Base-by-base conservation (phyloP, 2,888 invertebrate genomes). In the Lymantria dispar region DNA sequence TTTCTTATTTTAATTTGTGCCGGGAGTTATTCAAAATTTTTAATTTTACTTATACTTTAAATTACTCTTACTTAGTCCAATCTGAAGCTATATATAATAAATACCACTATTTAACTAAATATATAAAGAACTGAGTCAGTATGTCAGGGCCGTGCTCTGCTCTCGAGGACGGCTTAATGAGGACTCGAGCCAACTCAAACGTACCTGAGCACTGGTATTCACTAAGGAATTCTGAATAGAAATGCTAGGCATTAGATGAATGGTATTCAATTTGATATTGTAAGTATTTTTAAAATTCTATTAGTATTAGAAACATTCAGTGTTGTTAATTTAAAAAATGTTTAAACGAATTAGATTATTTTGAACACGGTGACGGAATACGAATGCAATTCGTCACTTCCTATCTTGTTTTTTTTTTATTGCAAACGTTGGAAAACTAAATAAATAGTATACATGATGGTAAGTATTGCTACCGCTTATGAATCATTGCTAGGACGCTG, bases 141-240 rank as follows among this genome's bases (percentile, higher is more conserved):
- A 53, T 83, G 83, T 85, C 85, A 85, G 71, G 84, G 85, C 72
- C 78, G 66, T 47, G 49, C 60, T 64, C 54, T 30, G 38, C 45
- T 52, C 70, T 65, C 74, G 62, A 80, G 77, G 59, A 55, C 59
- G 69, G 68, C 62, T 72, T 80, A 82, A 83, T 78, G 80, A 83
- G 79, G 69, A 64, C 64, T 61, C 30, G 50, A 50, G 54, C 45
- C 13, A 71, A 70, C 62, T 56, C 60, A 50, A 64, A 62, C 55
- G 62, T 50, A 54, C 58, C 45, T 58, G 48, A 62, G 48, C 39
- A 49, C 47, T 54, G 48, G 48, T 47, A 41, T 47, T 52, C 41
- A 31, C 41, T 47, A 11, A 38, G 47, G 48, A 48, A 52, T 52
- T 45, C 39, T 15, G 30, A 29, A 14, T 37, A 37, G 40, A 38